Conservation (phyloP, 1,140 invertebrate species). For the Chymomyza costata region DNA sequence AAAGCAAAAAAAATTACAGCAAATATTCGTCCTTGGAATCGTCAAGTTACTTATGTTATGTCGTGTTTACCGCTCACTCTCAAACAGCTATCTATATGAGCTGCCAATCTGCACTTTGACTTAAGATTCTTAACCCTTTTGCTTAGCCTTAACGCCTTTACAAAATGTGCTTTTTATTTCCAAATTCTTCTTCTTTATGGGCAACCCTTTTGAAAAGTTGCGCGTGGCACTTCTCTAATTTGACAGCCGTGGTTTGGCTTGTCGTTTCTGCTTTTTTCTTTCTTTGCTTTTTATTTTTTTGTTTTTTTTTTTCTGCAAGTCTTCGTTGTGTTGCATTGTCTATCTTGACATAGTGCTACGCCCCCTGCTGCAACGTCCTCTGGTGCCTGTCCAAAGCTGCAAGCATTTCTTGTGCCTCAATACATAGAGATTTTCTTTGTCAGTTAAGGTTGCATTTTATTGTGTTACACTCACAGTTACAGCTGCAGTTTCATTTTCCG, state of each 20-base stretch:
- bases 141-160: too few relatives aligned
- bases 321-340: slow-evolving; percentile 28
- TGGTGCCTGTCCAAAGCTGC: slow-evolving; percentile 15
- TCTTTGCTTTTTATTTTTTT: too few relatives aligned
- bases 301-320: too few relatives aligned
- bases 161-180: slow-evolving; percentile 6
- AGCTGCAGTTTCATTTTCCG: background rate
- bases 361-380: slow-evolving; percentile 20
- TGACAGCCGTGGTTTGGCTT: slow-evolving; percentile 65
- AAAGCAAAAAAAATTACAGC: too few relatives aligned
- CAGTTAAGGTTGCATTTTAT: slow-evolving; percentile 71
- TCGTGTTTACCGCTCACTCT: too few relatives aligned
- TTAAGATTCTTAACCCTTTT: too few relatives aligned
- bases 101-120: too few relatives aligned
- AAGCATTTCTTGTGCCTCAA: slow-evolving; percentile 42
- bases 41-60: too few relatives aligned
- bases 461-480: slow-evolving; percentile 54
- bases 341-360: slow-evolving; percentile 51
- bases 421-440: slow-evolving; percentile 68
- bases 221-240: slow-evolving; percentile 44
- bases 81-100: too few relatives aligned
- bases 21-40: too few relatives aligned
- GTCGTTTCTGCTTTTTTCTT: slow-evolving; percentile 26
- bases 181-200: background rate
- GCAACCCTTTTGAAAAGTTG: slow-evolving; percentile 40